phyloP scores from a whole-genome alignment of 2,888 invertebrate species.

The Hyposoter dolosus region DNA sequence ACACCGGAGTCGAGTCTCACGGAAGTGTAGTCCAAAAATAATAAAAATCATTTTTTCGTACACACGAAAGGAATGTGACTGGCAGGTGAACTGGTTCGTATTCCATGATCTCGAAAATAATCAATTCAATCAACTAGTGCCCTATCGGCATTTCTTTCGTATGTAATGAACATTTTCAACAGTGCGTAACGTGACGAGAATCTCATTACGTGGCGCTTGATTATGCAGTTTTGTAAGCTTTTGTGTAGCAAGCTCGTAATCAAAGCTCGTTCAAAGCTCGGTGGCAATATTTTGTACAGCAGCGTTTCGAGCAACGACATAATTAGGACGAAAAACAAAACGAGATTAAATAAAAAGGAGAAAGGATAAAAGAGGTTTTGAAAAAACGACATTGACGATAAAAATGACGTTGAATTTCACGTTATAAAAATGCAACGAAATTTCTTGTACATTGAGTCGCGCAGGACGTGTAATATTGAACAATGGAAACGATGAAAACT shows the following conservation, averaged over 20 bases:
- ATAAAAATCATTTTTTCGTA: neutral
- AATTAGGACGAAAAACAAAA: neutral
- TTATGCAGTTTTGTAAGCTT: constrained; percentile 26
- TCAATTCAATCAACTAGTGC: neutral
- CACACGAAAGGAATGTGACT: neutral
- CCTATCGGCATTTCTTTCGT: neutral
- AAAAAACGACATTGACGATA: constrained; percentile 20
- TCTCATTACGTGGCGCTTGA: neutral
- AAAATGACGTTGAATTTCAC: constrained; percentile 9
- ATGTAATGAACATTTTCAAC: neutral
- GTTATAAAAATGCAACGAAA: neutral
- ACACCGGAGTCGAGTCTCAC: neutral
- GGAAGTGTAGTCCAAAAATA: neutral
- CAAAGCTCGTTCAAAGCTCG: constrained; percentile 58
- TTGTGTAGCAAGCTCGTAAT: constrained; percentile 32
- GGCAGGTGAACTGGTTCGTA: neutral
- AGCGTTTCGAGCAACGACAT: constrained; percentile 51
- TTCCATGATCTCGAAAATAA: neutral
- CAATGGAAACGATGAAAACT: neutral
- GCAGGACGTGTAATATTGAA: no score
- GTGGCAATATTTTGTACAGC: constrained; percentile 54
- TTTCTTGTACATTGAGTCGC: neutral
- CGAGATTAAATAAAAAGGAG: neutral
- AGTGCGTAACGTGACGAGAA: neutral
- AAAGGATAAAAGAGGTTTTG: constrained; percentile 4